phyloP scores from a whole-genome alignment of 2,888 invertebrate genomes.

The Saturnia pavonia region DNA sequence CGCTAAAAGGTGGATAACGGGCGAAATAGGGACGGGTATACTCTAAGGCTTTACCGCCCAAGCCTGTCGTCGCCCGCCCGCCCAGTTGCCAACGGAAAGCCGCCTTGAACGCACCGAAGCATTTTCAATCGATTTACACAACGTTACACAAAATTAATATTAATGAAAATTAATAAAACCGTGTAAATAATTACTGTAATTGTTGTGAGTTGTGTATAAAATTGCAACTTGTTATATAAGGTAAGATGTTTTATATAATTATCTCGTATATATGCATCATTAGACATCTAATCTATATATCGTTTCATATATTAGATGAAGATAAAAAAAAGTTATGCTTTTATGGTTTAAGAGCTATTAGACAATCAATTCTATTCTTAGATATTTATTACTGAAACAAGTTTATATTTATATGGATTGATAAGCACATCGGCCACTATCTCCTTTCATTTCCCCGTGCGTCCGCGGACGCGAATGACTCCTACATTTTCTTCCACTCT shows the following conservation, averaged over 20 bases:
- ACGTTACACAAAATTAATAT: not conserved
- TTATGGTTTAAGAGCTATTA: conserved; percentile 7
- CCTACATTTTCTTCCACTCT: too few relatives aligned
- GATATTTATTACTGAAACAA: not conserved
- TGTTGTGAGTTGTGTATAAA: not conserved
- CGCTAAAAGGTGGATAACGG: conserved; percentile 31
- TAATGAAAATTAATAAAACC: conserved; percentile 9
- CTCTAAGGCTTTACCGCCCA: conserved; percentile 62
- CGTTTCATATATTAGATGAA: not conserved
- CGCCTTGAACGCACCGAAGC: conserved; percentile 54
- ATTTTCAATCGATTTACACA: conserved; percentile 3
- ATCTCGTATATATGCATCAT: not conserved
- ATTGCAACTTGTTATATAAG: not conserved
- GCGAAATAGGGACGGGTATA: conserved; percentile 60
- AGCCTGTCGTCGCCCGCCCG: conserved; percentile 69
- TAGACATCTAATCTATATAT: not conserved
- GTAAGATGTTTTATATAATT: conserved; percentile 4
- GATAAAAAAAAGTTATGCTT: not conserved
- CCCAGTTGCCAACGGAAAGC: conserved; percentile 67
- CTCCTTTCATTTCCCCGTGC: too few relatives aligned
- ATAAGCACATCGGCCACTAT: too few relatives aligned
- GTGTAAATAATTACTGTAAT: not conserved
- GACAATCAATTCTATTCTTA: not conserved
- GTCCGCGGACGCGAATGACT: too few relatives aligned
- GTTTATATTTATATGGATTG: too few relatives aligned